Evolutionary conservation across 2,888 invertebrate genomes (phyloP).

Genomic region (Odiellus spinosus): DNA sequence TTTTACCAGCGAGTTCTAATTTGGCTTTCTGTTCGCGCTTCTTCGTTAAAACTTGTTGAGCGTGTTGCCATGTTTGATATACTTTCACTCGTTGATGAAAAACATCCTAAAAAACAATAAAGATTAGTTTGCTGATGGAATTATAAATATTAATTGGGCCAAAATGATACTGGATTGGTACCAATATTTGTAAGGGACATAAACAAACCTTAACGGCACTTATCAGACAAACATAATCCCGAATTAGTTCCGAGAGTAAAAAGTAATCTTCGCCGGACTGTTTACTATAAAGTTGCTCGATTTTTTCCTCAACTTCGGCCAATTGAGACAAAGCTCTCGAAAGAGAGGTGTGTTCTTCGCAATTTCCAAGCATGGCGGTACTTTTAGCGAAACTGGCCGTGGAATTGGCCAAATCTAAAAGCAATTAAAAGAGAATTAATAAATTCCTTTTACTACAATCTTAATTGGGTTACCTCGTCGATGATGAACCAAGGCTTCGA

Average conservation of each 20-base stretch:
- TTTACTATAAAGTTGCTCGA: slow-evolving; percentile 70
- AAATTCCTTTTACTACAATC: background rate
- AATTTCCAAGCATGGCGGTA: slow-evolving; percentile 72
- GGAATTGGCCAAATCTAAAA: slow-evolving; percentile 50
- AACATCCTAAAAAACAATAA: slow-evolving; percentile 37
- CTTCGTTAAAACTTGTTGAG: slow-evolving; percentile 81
- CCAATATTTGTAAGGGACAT: background rate
- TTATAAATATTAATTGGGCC: background rate
- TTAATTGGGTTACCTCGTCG: slow-evolving; percentile 41
- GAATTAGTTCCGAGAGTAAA: slow-evolving; percentile 79
- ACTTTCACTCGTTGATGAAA: slow-evolving; percentile 58
- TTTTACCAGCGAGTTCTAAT: slow-evolving; percentile 70
- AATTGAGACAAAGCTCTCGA: slow-evolving; percentile 77
- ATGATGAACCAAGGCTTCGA: slow-evolving; percentile 71
- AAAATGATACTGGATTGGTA: background rate
- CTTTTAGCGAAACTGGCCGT: slow-evolving; percentile 74
- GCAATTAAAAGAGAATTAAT: background rate
- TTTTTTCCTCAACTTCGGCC: slow-evolving; percentile 70
- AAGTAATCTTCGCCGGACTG: slow-evolving; percentile 92
- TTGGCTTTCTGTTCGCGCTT: slow-evolving; percentile 87
- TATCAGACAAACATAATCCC: slow-evolving; percentile 82
- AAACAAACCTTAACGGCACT: slow-evolving; percentile 61
- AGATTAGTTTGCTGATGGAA: background rate
- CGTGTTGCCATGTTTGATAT: slow-evolving; percentile 95
- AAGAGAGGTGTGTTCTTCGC: slow-evolving; percentile 80